Percentiles rank a stretch among this genome's conserved stretches.
phyloP scores from a whole-genome alignment of 2,113 vertebrate species.

The Collichthys lucidus region DNA sequence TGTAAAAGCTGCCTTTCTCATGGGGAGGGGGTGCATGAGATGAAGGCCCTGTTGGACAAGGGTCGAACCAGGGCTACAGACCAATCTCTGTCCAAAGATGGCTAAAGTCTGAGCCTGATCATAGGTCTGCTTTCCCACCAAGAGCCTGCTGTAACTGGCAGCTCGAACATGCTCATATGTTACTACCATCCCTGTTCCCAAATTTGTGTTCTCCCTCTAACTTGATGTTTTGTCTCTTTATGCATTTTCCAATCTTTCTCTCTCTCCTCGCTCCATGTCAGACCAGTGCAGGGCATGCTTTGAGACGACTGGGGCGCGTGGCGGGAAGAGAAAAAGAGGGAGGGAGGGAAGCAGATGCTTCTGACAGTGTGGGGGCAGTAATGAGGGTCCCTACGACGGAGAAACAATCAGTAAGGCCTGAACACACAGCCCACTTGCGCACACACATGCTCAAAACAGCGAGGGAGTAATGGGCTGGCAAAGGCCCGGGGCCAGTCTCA shows the following conservation, averaged over 20 bases:
- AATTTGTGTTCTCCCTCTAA: slow-evolving; percentile 5
- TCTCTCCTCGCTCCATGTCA: slow-evolving; percentile 4
- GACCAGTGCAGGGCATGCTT: slow-evolving; percentile 29
- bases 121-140: slow-evolving; percentile 10
- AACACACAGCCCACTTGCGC: slow-evolving; percentile 61
- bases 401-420: slow-evolving; percentile 72
- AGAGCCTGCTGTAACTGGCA: slow-evolving; percentile 30
- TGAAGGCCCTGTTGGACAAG: slow-evolving; percentile 17
- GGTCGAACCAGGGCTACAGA: slow-evolving; percentile 35
- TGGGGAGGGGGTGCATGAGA: slow-evolving; percentile 5
- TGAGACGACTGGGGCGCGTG: slow-evolving; percentile 25
- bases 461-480: slow-evolving; percentile 77
- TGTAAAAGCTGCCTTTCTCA: slow-evolving; percentile 41
- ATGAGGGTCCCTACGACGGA: slow-evolving; percentile 69
- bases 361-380: slow-evolving; percentile 76
- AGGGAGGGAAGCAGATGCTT: slow-evolving; percentile 68
- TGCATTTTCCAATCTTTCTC: slow-evolving; percentile 23
- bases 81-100: slow-evolving; percentile 14
- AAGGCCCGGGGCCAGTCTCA: slow-evolving; percentile 62
- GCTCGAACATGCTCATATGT: neutral
- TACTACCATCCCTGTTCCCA: neutral
- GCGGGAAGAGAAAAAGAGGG: slow-evolving; percentile 29
- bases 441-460: slow-evolving; percentile 56
- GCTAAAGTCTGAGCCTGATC: slow-evolving; percentile 11
- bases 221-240: slow-evolving; percentile 13